Evolutionary conservation across 2,113 vertebrate genomes (phyloP).

Genomic region (Ophiodon elongatus): DNA sequence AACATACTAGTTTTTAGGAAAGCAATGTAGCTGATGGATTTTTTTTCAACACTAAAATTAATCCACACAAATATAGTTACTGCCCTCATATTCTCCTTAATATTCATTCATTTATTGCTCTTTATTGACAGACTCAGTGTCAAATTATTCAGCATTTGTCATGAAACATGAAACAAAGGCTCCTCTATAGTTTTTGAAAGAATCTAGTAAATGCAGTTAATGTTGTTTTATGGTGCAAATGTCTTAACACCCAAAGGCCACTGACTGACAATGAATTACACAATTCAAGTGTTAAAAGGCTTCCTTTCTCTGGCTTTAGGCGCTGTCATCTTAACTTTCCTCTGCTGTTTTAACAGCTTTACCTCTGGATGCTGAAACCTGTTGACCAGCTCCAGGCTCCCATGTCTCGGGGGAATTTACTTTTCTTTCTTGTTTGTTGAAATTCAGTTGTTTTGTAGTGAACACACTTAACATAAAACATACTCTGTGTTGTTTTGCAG

Average conservation of each 20-base stretch:
- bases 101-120: background rate
- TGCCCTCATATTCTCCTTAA: background rate
- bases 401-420: constrained; percentile 17
- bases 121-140: too few relatives aligned
- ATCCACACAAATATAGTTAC: background rate
- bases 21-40: background rate
- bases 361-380: constrained; percentile 47
- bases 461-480: background rate
- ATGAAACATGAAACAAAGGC: background rate
- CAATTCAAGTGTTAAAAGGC: background rate
- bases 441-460: constrained; percentile 22
- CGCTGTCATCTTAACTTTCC: constrained; percentile 4
- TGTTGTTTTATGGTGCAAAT: background rate
- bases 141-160: background rate
- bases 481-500: background rate
- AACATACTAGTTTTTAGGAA: background rate
- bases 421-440: constrained; percentile 31
- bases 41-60: background rate
- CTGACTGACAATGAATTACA: constrained; percentile 7
- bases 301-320: background rate
- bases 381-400: constrained; percentile 27
- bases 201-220: constrained; percentile 1
- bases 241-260: constrained; percentile 1
- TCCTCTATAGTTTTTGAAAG: background rate
- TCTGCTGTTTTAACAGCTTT: constrained; percentile 11